phyloP scores from a whole-genome alignment of 2,888 invertebrate genomes.

The Leptinotarsa haldemani region DNA sequence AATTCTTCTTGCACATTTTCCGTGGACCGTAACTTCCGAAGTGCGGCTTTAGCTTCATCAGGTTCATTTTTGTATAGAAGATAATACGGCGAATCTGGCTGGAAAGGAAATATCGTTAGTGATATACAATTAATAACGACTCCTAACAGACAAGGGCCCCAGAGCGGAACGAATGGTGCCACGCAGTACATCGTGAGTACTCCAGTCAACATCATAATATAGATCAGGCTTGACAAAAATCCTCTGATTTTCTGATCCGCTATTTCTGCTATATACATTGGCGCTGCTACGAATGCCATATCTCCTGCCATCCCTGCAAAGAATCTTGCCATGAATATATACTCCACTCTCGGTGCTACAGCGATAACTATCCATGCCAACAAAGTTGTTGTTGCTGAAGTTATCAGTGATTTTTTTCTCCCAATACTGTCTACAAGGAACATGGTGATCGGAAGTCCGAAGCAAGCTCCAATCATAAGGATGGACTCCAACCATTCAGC shows the following conservation, averaged over 20 bases:
- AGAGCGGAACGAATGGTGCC: slow-evolving; percentile 57
- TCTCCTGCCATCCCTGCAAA: slow-evolving; percentile 63
- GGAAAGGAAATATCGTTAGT: slow-evolving; percentile 60
- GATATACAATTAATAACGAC: slow-evolving; percentile 54
- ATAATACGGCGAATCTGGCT: slow-evolving; percentile 64
- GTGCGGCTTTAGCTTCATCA: slow-evolving; percentile 57
- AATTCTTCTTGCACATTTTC: slow-evolving; percentile 60
- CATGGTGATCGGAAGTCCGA: slow-evolving; percentile 60
- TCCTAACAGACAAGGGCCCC: slow-evolving; percentile 54
- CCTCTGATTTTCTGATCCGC: slow-evolving; percentile 64
- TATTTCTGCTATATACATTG: slow-evolving; percentile 65
- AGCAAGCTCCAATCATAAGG: slow-evolving; percentile 55
- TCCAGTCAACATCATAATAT: slow-evolving; percentile 64
- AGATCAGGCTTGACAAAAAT: slow-evolving; percentile 62
- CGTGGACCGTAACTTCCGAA: slow-evolving; percentile 56
- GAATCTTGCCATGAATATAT: slow-evolving; percentile 60
- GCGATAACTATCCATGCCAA: slow-evolving; percentile 62
- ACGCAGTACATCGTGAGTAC: slow-evolving; percentile 62
- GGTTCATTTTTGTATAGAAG: slow-evolving; percentile 58
- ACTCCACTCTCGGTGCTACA: slow-evolving; percentile 55
- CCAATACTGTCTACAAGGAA: slow-evolving; percentile 60
- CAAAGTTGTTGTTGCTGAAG: slow-evolving; percentile 58
- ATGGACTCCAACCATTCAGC: slow-evolving; percentile 58
- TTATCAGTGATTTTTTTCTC: slow-evolving; percentile 59
- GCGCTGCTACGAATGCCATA: slow-evolving; percentile 64